A percentile compares a stretch with the other conserved stretches of the same genome.
These are phyloP conservation scores for Adoxophyes honmai DNA, from an alignment of 1,140 invertebrate genomes.

Conservation along the genomic window DNA sequence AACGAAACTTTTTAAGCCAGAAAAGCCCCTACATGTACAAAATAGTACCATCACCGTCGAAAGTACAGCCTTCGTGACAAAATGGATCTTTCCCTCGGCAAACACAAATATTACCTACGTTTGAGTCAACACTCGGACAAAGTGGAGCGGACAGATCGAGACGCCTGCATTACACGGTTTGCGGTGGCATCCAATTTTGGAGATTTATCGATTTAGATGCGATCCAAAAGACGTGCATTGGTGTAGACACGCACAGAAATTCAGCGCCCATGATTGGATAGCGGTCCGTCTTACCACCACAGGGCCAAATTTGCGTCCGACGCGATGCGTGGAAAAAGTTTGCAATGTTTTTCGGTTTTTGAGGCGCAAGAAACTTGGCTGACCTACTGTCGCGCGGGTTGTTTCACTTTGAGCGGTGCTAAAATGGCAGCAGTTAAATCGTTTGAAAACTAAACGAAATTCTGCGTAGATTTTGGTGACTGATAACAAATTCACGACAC, in stretches of 20 bases:
- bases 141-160: constrained; percentile 20
- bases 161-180: constrained; percentile 49
- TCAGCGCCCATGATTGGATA: constrained; percentile 53
- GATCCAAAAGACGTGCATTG: constrained; percentile 48
- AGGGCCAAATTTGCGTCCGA: constrained; percentile 18
- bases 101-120: too few species aligned
- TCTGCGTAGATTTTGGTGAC: too few species aligned
- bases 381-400: neutral
- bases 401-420: too few species aligned
- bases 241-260: constrained; percentile 40
- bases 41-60: too few species aligned
- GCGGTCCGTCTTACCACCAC: constrained; percentile 42
- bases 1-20: too few species aligned
- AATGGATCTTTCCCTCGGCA: too few species aligned
- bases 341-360: neutral
- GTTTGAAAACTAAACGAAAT: too few species aligned
- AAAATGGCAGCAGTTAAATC: too few species aligned
- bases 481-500: too few species aligned
- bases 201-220: constrained; percentile 51
- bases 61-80: too few species aligned
- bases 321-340: neutral
- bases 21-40: too few species aligned
- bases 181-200: constrained; percentile 41
- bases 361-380: constrained; percentile 2
- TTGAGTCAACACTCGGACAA: neutral